Conservation (phyloP, 1,140 invertebrate genomes). For the Aethina tumida region DNA sequence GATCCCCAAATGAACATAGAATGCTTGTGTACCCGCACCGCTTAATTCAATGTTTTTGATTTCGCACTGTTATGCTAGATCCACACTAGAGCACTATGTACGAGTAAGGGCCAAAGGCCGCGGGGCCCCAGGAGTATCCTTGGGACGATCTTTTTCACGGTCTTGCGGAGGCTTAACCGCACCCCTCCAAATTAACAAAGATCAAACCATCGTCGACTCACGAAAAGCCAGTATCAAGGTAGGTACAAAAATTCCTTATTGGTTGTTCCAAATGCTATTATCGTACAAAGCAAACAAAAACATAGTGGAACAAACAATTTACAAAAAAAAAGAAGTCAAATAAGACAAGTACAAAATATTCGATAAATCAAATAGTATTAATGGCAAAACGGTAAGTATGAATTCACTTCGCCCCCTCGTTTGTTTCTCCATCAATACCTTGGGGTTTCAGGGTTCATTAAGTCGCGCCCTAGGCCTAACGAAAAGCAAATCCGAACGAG, state of each 20-base stretch:
- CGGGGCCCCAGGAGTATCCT: constrained; percentile 40
- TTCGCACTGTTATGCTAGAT: constrained; percentile 45
- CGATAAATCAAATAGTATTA: no score
- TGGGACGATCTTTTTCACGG: constrained; percentile 41
- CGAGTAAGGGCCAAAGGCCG: constrained; percentile 44
- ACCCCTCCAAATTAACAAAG: constrained; percentile 25
- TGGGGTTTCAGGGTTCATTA: constrained; percentile 52
- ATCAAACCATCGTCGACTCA: constrained; percentile 35
- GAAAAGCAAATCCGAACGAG: constrained; percentile 38
- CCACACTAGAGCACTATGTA: constrained; percentile 51
- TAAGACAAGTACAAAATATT: no score
- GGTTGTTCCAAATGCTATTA: constrained; percentile 2
- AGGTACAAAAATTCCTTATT: constrained; percentile 27
- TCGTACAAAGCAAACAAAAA: constrained; percentile 5
- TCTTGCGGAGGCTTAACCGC: constrained; percentile 32
- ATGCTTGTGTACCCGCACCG: constrained; percentile 32
- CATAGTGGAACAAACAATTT: constrained; percentile 8
- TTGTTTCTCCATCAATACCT: constrained; percentile 3
- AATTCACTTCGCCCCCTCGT: no score
- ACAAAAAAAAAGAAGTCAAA: constrained; percentile 12
- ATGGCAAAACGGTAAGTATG: constrained; percentile 11
- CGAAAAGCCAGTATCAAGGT: constrained; percentile 41
- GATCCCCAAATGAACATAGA: no score
- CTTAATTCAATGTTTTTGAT: constrained; percentile 33
- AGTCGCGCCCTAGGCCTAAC: constrained; percentile 54